Evolutionary conservation across 2,113 vertebrate genomes (phyloP), one percentile per base, ranked within the genome.

Genomic region (Phoenicopterus ruber): DNA sequence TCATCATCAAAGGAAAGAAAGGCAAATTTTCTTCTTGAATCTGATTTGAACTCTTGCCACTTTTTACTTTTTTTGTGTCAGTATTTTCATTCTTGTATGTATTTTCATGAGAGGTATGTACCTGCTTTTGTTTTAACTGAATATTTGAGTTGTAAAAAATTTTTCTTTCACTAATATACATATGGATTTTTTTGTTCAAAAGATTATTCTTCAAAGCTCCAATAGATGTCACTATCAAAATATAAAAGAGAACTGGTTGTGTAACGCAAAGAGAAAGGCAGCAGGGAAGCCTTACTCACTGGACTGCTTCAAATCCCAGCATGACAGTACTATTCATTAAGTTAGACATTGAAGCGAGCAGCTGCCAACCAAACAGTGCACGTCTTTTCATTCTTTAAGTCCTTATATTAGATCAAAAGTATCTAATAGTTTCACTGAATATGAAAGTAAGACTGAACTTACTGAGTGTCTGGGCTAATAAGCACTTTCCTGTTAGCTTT

Each of bases 201-300:
- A 49, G 50, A 77, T 73, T 95, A 94, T 97, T 97, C 97, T 96
- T 97, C 95, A 95, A 85, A 91, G 94, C 90, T 98, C 98, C 98
- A 98, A 98, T 97, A 98, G 98, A 98, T 98, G 98, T 98, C 98
- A 98, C 95, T 97, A 98, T 97, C 93, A 98, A 98, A 97, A 98
- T 98, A 96, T 95, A 96, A 98, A 98, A 98, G 84, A 87, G 94
- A 97, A 57, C 13, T 62, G 42, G 47, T 72, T 73, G 70, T 73
- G 63, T 70, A 96, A 96, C 69, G 19, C 54, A 74, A 87, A 76
- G 78, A 79, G 47, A 66, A 76, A 86, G 55, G 78, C 63, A 96
- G 85, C 49, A 58, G 76, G 86, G 85, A 96, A 87, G 57, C 71
- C 65, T 95, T 84, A 67, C 80, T 93, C 40, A 28, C 74, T 91